Base-by-base conservation (phyloP, 2,888 invertebrate genomes). In the Abrostola triplasia region DNA sequence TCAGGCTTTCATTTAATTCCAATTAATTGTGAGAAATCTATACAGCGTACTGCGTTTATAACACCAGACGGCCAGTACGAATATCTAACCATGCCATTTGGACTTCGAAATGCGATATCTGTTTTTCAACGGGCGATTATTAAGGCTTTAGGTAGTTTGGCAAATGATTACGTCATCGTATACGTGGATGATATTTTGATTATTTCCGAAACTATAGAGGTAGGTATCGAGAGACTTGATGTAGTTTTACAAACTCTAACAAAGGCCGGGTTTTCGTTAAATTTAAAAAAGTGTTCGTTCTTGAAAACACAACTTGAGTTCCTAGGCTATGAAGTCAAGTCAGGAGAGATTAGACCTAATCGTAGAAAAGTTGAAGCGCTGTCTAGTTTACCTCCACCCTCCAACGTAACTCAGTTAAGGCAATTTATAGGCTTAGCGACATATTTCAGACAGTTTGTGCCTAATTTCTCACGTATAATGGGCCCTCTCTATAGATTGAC, bases 391-490 rank as follows among this genome's bases (percentile, higher is more conserved):
- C 49, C 57, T 36, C 40, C 40, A 36, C 57, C 57, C 0, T 36
- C 11, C 35, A 41, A 11, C 0, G n/a, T 57, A 5, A 50, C 49
- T 5, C 49, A 55, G 13, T 7, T 55, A 9, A n/a, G 55, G 7
- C 55, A 55, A 11, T 47, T 55, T 37, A 55, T 47, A 38, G 48
- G 48, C 1, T 2, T 58, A 9, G 63, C 64, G 6, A 12, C 54
- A 0, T 64, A 64, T 40, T 64, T 64, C n/a, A 13, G 59, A 5
- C 41, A 59, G n/a, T 64, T 64, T 10, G 36, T 58, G 4, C 48
- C 63, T 5, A n/a, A 40, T 7, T 63, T 63, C 5, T 52, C 52
- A 8, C 47, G 48, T 12, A 37, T 8, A 0, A 63, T 58, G 52
- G 57, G 52, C 5, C 57, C 52, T 24, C 13, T 57, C 0, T 48